A percentile compares a stretch with the other conserved stretches of the same genome.
These are phyloP conservation scores for Mercenaria mercenaria DNA, from an alignment of 1,140 invertebrate genomes.

Conservation along the genomic window DNA sequence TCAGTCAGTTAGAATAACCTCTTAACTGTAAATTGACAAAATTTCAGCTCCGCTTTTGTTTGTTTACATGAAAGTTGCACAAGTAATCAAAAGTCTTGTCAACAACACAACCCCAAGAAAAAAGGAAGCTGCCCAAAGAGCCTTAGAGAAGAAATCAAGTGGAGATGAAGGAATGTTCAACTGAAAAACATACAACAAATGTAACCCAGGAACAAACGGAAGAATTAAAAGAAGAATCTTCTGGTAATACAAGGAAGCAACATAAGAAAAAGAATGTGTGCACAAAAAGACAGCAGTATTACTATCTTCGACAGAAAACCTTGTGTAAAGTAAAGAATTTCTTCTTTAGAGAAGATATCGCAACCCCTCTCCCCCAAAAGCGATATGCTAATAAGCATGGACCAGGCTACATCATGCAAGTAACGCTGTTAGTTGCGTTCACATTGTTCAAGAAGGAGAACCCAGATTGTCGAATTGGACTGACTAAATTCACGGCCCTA, in stretches of 20 bases:
- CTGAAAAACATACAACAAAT: no score
- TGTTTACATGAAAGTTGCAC: background rate
- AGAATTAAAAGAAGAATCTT: no score
- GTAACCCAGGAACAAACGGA: no score
- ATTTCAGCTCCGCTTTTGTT: no score
- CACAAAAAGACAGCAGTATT: no score
- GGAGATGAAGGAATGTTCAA: no score
- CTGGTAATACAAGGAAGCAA: no score
- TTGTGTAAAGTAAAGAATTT: background rate
- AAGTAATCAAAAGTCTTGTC: background rate
- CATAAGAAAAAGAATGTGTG: no score
- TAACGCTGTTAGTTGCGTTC: conserved; percentile 5
- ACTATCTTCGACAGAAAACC: no score
- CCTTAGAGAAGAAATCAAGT: no score
- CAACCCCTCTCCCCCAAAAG: background rate
- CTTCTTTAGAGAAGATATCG: background rate
- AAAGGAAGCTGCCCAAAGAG: background rate
- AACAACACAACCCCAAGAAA: background rate
- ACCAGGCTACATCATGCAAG: conserved; percentile 26
- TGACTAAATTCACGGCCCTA: conserved; percentile 18
- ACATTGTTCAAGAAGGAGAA: conserved; percentile 7
- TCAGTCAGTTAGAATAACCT: no score
- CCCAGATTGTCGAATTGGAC: background rate
- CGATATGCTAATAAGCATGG: conserved; percentile 27
- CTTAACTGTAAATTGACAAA: no score